Evolutionary conservation across 2,797 vertebrate genomes (phyloP).

Genomic region (Erithacus rubecula): DNA sequence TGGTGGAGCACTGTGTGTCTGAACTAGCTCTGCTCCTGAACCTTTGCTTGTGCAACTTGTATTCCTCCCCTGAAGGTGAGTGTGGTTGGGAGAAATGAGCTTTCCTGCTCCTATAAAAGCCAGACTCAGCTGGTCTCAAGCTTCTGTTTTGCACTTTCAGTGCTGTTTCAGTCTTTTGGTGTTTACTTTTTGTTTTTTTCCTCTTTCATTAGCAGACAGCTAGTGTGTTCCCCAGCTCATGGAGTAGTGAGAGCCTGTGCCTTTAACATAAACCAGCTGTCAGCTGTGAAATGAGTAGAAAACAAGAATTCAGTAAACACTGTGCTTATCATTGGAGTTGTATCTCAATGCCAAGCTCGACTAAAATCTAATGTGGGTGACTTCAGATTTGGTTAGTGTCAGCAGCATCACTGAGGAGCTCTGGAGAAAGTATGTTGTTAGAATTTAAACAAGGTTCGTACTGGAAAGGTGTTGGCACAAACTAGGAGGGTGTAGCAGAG

Average conservation of each 20-base stretch:
- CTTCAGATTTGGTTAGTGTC: not conserved
- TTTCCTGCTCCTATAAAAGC: not conserved
- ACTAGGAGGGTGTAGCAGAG: not conserved
- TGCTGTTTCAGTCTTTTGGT: not conserved
- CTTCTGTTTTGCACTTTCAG: not conserved
- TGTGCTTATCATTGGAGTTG: not conserved
- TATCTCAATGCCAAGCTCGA: not conserved
- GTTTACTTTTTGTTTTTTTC: not conserved
- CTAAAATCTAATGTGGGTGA: not conserved
- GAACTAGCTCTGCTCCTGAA: not conserved
- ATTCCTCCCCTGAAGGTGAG: not conserved
- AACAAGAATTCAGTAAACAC: not conserved
- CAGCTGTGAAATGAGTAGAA: conserved; percentile 10
- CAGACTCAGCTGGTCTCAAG: not conserved
- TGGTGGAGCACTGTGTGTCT: not conserved
- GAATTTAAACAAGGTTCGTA: not conserved
- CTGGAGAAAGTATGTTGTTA: not conserved
- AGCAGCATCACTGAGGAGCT: not conserved
- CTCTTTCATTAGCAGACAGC: not conserved
- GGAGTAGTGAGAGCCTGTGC: not conserved
- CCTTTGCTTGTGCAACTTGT: not conserved
- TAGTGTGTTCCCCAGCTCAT: not conserved
- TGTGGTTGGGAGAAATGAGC: not conserved
- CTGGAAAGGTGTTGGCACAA: not conserved
- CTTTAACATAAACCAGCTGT: conserved; percentile 18